Conservation (phyloP, 2,888 invertebrate genomes). For the Harpalus rufipes region DNA sequence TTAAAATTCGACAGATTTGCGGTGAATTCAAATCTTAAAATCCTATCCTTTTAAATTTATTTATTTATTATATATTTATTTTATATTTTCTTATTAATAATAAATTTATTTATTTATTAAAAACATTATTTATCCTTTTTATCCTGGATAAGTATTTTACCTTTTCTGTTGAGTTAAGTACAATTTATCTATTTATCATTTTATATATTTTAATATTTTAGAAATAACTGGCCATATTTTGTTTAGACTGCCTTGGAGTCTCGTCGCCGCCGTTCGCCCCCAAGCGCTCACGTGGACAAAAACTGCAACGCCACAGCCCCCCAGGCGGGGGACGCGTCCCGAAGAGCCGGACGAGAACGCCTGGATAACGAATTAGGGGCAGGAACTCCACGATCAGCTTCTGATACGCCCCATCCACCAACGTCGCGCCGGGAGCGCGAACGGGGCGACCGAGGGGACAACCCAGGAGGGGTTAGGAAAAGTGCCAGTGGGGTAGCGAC, state of each 20-base stretch:
- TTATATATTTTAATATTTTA: not conserved
- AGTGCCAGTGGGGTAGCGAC: slow-evolving; percentile 82
- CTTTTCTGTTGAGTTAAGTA: too few species aligned
- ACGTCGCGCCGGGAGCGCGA: not conserved
- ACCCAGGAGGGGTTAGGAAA: slow-evolving; percentile 72
- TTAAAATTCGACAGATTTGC: too few species aligned
- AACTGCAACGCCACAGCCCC: slow-evolving; percentile 73
- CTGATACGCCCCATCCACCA: slow-evolving; percentile 71
- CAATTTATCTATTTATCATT: too few species aligned
- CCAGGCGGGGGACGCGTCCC: slow-evolving; percentile 69
- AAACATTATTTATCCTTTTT: too few species aligned
- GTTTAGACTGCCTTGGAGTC: not conserved
- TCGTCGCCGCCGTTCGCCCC: not conserved
- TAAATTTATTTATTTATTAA: too few species aligned
- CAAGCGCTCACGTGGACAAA: slow-evolving; percentile 1
- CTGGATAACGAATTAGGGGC: slow-evolving; percentile 81
- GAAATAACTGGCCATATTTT: not conserved
- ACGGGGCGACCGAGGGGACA: not conserved
- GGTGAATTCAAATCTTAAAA: too few species aligned
- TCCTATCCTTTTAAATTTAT: too few species aligned
- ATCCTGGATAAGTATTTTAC: too few species aligned
- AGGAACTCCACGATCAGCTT: slow-evolving; percentile 74
- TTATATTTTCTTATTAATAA: too few species aligned
- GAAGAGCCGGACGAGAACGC: slow-evolving; percentile 75
- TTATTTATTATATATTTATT: too few species aligned